Conservation (phyloP, 2,888 invertebrate species). For the Melanostoma scalare region DNA sequence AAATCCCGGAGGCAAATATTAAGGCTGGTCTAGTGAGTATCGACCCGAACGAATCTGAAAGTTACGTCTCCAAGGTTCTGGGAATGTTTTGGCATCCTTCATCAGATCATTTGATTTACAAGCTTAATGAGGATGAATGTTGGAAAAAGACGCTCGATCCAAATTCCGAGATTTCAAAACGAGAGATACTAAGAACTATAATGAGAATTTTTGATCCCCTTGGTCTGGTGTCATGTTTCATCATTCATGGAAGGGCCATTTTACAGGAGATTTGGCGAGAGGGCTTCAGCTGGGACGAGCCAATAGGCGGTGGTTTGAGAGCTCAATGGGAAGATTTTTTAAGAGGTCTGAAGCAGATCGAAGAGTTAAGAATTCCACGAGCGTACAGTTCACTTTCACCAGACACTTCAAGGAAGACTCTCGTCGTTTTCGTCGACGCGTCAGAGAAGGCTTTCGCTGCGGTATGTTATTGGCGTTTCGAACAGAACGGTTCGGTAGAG, state of each 20-base stretch:
- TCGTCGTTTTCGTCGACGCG: constrained; percentile 37
- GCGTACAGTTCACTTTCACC: background rate
- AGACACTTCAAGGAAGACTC: constrained; percentile 3
- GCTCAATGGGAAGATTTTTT: constrained; percentile 9
- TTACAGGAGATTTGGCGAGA: constrained; percentile 40
- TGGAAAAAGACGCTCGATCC: background rate
- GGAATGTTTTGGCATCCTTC: constrained; percentile 10
- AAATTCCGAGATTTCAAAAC: constrained; percentile 17
- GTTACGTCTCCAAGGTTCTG: constrained; percentile 16
- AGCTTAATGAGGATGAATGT: constrained; percentile 13
- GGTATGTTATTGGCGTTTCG: constrained; percentile 31
- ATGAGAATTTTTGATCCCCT: constrained; percentile 9
- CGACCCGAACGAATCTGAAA: constrained; percentile 11
- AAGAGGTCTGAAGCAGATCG: background rate
- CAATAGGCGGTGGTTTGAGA: background rate
- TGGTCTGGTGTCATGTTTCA: constrained; percentile 1
- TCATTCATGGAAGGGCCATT: constrained; percentile 24
- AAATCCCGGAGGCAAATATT: constrained; percentile 3
- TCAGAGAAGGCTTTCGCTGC: constrained; percentile 40
- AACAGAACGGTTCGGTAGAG: constrained; percentile 15
- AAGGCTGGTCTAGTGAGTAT: constrained; percentile 4
- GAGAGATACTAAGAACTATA: constrained; percentile 27
- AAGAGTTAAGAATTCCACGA: constrained; percentile 12
- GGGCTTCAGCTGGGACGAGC: constrained; percentile 28
- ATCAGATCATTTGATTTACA: constrained; percentile 9